A percentile compares a stretch with the other conserved stretches of the same genome.
Conservation (phyloP, 1,140 invertebrate species). For the Spodoptera litura region DNA sequence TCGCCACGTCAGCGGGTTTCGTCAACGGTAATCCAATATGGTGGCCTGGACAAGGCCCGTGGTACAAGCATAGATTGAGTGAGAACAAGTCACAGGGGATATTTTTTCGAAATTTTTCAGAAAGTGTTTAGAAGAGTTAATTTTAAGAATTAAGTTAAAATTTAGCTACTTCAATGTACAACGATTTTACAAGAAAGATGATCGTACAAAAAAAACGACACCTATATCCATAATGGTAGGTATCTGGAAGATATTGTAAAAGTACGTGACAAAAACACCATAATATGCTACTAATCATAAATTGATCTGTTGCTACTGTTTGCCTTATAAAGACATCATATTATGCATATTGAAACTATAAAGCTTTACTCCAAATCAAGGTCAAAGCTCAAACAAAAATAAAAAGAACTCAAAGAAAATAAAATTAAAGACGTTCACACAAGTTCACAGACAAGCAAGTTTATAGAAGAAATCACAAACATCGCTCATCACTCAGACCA, state of each 20-base stretch:
- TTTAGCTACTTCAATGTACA: too few relatives aligned
- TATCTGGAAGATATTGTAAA: too few relatives aligned
- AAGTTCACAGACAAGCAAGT: not conserved
- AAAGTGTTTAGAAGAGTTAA: not conserved
- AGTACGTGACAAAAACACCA: too few relatives aligned
- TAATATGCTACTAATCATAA: too few relatives aligned
- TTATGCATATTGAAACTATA: too few relatives aligned
- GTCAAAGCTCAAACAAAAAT: too few relatives aligned
- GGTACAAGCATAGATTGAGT: slow-evolving; percentile 46
- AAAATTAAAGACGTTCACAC: not conserved
- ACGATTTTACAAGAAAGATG: too few relatives aligned
- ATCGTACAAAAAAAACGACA: too few relatives aligned
- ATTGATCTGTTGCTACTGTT: too few relatives aligned
- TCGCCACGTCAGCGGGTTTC: slow-evolving; percentile 67
- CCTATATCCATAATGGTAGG: too few relatives aligned
- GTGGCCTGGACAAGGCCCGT: slow-evolving; percentile 51
- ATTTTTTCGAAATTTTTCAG: not conserved
- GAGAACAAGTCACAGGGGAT: not conserved
- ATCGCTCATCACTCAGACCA: slow-evolving; percentile 43
- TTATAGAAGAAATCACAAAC: not conserved
- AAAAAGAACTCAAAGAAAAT: not conserved
- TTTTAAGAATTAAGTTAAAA: not conserved
- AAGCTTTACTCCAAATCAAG: too few relatives aligned
- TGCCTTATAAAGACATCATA: too few relatives aligned
- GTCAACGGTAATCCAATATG: slow-evolving; percentile 77